These are phyloP conservation scores for Formica selysi DNA, from an alignment of 1,140 invertebrate species.

Conservation along the genomic window DNA sequence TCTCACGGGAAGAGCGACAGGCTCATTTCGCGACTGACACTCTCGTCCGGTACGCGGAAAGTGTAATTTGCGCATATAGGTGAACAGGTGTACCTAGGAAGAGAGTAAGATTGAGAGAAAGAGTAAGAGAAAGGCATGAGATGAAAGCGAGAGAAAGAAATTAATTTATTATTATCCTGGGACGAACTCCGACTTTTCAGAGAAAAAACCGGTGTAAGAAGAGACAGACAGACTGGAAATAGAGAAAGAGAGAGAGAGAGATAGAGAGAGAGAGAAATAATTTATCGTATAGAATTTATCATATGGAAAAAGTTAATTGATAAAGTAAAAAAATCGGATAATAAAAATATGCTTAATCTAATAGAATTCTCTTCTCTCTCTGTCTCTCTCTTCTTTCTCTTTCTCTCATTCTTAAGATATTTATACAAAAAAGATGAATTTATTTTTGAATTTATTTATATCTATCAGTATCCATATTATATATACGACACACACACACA, in stretches of 20 bases:
- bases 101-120: slow-evolving; percentile 6
- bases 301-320: neutral
- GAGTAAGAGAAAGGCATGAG: neutral
- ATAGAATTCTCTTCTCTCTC: neutral
- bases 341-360: neutral
- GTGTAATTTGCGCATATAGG: slow-evolving; percentile 48
- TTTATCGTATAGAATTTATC: slow-evolving; percentile 3
- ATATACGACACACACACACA: neutral
- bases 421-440: neutral
- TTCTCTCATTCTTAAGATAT: neutral
- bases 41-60: slow-evolving; percentile 46
- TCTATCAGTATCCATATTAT: neutral
- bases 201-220: neutral
- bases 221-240: neutral
- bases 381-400: no score
- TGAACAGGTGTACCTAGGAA: slow-evolving; percentile 40
- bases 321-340: slow-evolving; percentile 2
- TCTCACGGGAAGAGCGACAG: slow-evolving; percentile 45
- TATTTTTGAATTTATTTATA: slow-evolving; percentile 6
- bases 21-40: slow-evolving; percentile 39
- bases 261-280: neutral
- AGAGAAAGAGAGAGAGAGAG: neutral
- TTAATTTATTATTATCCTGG: slow-evolving; percentile 34
- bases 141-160: neutral
- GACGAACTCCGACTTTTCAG: neutral